Evolutionary conservation across 2,888 invertebrate species (phyloP), one percentile per base, ranked within the genome.

Genomic region (Griposia aprilina): DNA sequence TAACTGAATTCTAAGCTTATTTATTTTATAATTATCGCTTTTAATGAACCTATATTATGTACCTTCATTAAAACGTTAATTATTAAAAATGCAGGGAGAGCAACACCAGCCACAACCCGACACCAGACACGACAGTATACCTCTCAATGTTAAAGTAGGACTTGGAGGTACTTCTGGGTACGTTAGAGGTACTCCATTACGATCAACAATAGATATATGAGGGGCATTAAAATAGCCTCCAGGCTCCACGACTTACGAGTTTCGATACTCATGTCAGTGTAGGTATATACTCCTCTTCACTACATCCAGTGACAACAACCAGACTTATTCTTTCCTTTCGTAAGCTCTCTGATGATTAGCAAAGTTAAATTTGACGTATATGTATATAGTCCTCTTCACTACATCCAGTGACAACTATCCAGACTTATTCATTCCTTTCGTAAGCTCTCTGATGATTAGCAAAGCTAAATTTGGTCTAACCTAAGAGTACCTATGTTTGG

Each of bases 111-210:
- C 23, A 0, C 72, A 10, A 0, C 57, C 30, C 30, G 30, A 36
- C 30, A 36, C 30, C 30, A 36, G 30, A 0, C 36, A 23, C 2
- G 8, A 26, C 10, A 50, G 10, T n/a, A 2, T 63, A 30, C 55
- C 78, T 0, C 55, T 26, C 3, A 60, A 55, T 41, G 2, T 48
- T 20, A 85, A 87, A 74, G 17, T 68, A 20, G 50, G 50, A 6
- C n/a, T 76, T 23, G 85, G 85, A 50, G 52, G 73, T 17, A 2
- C 70, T 30, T 75, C 85, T 2, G 87, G 85, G 85, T 87, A 78
- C 23, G 84, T 74, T 63, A 20, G 10, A 45, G 11, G 36, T n/a
- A 36, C 36, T 69, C 7, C 6, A 20, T 26, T n/a, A n/a, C 23
- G 11, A n/a, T 36, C 50, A 30, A 23, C 52, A 52, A 23, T 67